Conservation (phyloP, 2,797 vertebrate genomes). For the Silurus aristotelis region DNA sequence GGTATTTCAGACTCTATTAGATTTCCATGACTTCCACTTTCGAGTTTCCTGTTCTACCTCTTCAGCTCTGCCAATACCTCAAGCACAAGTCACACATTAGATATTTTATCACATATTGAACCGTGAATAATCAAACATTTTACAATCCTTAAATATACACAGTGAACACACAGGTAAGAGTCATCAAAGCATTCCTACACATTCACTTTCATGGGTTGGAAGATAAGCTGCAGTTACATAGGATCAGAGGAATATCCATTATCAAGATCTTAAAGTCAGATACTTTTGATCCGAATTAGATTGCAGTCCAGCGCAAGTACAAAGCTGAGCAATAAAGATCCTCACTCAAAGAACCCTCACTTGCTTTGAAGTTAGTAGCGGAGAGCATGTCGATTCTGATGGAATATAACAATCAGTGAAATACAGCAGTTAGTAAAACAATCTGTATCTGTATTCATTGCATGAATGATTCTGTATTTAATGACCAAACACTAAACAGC, state of each 20-base stretch:
- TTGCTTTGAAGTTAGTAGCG: background rate
- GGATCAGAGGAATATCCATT: background rate
- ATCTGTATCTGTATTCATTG: background rate
- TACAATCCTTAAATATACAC: conserved; percentile 7
- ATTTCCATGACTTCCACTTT: background rate
- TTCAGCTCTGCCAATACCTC: background rate
- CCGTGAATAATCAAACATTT: background rate
- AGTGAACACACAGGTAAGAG: conserved; percentile 49
- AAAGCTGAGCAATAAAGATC: background rate
- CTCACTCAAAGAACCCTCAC: background rate
- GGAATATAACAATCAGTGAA: background rate
- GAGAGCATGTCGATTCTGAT: background rate
- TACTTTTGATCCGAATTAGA: background rate
- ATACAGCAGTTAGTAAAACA: background rate
- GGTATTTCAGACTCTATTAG: background rate
- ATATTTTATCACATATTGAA: background rate
- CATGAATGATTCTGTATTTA: too few relatives aligned
- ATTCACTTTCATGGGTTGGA: conserved; percentile 58
- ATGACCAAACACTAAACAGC: too few relatives aligned
- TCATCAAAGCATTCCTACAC: conserved; percentile 54
- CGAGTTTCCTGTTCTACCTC: too few relatives aligned
- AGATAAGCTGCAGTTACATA: conserved; percentile 41
- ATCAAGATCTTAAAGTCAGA: background rate
- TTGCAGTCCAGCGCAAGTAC: background rate
- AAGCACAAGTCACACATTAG: background rate